Evolutionary conservation across 2,113 vertebrate species (phyloP).

Genomic region (Pampusana beccarii): DNA sequence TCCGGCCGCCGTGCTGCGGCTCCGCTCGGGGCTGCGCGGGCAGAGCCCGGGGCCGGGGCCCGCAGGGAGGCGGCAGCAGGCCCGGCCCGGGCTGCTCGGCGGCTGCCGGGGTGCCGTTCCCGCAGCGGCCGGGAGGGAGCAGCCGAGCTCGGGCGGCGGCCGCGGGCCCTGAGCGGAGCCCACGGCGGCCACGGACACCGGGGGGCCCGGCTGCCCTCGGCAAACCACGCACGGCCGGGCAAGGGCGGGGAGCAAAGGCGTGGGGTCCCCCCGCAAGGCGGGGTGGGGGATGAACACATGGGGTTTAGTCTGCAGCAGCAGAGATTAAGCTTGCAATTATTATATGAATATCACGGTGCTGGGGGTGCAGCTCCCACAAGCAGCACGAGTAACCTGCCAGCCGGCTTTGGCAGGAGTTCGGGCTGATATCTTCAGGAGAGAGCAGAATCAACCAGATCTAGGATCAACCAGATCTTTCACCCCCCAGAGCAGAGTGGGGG

Average conservation of each 20-base stretch:
- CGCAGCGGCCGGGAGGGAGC: conserved; percentile 13
- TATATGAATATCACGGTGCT: not conserved
- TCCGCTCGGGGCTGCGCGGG: too few species aligned
- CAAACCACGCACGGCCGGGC: too few species aligned
- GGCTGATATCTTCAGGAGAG: not conserved
- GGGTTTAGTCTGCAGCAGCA: not conserved
- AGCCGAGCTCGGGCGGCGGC: not conserved
- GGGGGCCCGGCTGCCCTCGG: too few species aligned
- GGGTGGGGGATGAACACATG: too few species aligned
- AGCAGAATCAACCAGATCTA: not conserved
- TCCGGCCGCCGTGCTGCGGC: too few species aligned
- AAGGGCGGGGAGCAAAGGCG: too few species aligned
- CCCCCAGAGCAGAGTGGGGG: not conserved
- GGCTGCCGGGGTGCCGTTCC: not conserved
- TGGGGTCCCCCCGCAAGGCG: too few species aligned
- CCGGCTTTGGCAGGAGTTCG: accelerated
- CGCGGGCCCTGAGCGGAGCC: too few species aligned
- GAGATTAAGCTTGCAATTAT: not conserved
- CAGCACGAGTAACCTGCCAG: not conserved
- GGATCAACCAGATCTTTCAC: not conserved
- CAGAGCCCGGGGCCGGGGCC: too few species aligned
- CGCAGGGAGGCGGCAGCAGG: not conserved
- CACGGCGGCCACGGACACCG: too few species aligned
- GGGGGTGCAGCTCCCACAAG: not conserved
- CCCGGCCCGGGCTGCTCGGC: not conserved